Percentiles rank a stretch among this genome's conserved stretches.
These are phyloP conservation scores for Calephelis nemesis DNA, from an alignment of 1,140 invertebrate genomes.

Conservation along the genomic window DNA sequence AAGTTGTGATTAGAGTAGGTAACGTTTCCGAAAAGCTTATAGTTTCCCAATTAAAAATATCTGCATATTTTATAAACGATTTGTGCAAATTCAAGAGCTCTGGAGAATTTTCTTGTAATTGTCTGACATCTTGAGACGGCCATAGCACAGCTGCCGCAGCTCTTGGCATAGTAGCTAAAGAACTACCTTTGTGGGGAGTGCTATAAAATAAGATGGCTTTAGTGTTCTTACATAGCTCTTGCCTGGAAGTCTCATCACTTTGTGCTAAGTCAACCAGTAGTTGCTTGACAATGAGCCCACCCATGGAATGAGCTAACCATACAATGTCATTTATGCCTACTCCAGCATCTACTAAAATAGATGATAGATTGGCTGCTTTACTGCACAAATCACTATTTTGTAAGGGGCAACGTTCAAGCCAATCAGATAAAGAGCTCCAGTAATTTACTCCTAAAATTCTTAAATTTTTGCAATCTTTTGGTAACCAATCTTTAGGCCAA, in stretches of 20 bases:
- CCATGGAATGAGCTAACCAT: slow-evolving; percentile 93
- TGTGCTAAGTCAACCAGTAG: slow-evolving; percentile 52
- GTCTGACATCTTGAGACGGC: slow-evolving; percentile 90
- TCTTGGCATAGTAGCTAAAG: slow-evolving; percentile 78
- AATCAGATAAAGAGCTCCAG: slow-evolving; percentile 72
- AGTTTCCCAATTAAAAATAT: slow-evolving; percentile 80
- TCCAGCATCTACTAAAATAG: slow-evolving; percentile 83
- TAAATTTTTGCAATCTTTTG: slow-evolving; percentile 77
- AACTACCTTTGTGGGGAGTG: slow-evolving; percentile 86
- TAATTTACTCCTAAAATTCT: slow-evolving; percentile 76
- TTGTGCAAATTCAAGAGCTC: slow-evolving; percentile 82
- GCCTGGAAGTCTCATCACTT: slow-evolving; percentile 47
- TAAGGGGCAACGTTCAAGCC: slow-evolving; percentile 65
- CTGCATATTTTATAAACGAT: slow-evolving; percentile 81
- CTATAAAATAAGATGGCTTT: slow-evolving; percentile 89
- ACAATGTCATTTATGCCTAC: slow-evolving; percentile 84
- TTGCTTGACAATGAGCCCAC: slow-evolving; percentile 90
- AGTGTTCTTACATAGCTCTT: slow-evolving; percentile 82
- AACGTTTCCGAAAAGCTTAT: slow-evolving; percentile 88
- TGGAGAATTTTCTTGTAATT: slow-evolving; percentile 87
- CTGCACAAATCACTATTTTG: slow-evolving; percentile 79
- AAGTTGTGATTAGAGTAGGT: slow-evolving; percentile 83
- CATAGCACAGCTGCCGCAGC: slow-evolving; percentile 85
- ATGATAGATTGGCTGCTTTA: slow-evolving; percentile 82
- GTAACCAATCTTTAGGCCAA: slow-evolving; percentile 91